Evolutionary conservation across 2,888 invertebrate genomes (phyloP).

Genomic region (Pollenia angustigena): DNA sequence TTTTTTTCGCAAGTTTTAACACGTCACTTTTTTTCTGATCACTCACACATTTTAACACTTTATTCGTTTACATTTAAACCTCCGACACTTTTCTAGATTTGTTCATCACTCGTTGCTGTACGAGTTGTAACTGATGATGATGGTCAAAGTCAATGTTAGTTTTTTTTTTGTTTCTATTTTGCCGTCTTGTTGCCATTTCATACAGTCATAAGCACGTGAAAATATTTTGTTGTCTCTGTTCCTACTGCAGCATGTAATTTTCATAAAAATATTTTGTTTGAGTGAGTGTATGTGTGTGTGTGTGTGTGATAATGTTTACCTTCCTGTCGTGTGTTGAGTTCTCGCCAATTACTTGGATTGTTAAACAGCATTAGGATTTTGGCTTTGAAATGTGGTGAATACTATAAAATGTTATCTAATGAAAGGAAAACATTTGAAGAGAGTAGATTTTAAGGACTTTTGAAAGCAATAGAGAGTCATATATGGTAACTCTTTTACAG

Average conservation of each 20-base stretch:
- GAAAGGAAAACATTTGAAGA: not conserved
- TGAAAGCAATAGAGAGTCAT: not conserved
- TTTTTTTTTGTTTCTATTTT: slow-evolving; percentile 12
- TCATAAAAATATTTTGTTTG: not conserved
- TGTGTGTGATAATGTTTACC: slow-evolving; percentile 1
- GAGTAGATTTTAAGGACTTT: not conserved
- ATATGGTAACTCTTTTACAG: not conserved
- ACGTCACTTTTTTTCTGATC: slow-evolving; percentile 3
- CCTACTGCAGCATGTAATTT: slow-evolving; percentile 17
- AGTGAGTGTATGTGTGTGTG: not conserved
- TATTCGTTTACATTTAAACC: slow-evolving; percentile 17
- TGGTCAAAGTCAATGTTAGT: slow-evolving; percentile 79
- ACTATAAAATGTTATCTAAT: not conserved
- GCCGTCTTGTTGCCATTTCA: slow-evolving; percentile 14
- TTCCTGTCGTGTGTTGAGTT: slow-evolving; percentile 8
- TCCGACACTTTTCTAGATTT: slow-evolving; percentile 60
- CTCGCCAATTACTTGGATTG: slow-evolving; percentile 1
- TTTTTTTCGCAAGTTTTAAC: slow-evolving; percentile 27
- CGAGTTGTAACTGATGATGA: slow-evolving; percentile 81
- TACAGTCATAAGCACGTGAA: slow-evolving; percentile 58
- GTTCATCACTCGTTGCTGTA: slow-evolving; percentile 79
- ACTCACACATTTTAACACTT: slow-evolving; percentile 30
- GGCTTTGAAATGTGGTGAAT: slow-evolving; percentile 11
- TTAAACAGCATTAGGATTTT: not conserved
- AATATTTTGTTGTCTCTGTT: slow-evolving; percentile 40